A percentile compares a stretch with the other conserved stretches of the same genome.
These are phyloP conservation scores for Hydraecia micacea DNA, from an alignment of 2,888 invertebrate genomes.

Conservation along the genomic window DNA sequence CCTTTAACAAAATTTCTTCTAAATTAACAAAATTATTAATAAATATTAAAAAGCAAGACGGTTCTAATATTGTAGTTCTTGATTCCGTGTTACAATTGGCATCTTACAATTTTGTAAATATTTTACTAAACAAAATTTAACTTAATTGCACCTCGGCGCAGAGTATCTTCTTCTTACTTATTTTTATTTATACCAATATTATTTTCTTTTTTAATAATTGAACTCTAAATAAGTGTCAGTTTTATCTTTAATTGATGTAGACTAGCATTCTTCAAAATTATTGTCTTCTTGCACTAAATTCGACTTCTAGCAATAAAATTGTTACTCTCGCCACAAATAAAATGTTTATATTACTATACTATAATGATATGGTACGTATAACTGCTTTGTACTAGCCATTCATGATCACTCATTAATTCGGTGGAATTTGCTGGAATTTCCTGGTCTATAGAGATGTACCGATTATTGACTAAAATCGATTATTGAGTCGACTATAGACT, in stretches of 20 bases:
- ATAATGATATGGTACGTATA: constrained; percentile 74
- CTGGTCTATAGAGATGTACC: constrained; percentile 76
- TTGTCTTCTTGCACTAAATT: constrained; percentile 44
- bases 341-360: constrained; percentile 40
- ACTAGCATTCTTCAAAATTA: constrained; percentile 32
- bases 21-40: constrained; percentile 51
- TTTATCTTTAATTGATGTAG: constrained; percentile 28
- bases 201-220: neutral
- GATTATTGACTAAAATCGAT: constrained; percentile 65
- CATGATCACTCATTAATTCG: constrained; percentile 72
- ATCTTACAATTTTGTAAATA: constrained; percentile 60
- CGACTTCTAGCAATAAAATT: constrained; percentile 25
- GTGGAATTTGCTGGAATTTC: constrained; percentile 83
- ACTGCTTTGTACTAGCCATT: constrained; percentile 86
- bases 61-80: constrained; percentile 64
- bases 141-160: constrained; percentile 35
- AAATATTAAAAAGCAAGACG: constrained; percentile 63
- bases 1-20: constrained; percentile 51
- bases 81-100: constrained; percentile 67
- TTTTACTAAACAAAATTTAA: constrained; percentile 42
- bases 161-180: constrained; percentile 33
- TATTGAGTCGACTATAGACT: constrained; percentile 27
- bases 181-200: constrained; percentile 5
- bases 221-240: neutral
- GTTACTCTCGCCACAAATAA: constrained; percentile 20